Conservation (phyloP, 2,797 vertebrate genomes). For the Pseudocheirus occidentalis region DNA sequence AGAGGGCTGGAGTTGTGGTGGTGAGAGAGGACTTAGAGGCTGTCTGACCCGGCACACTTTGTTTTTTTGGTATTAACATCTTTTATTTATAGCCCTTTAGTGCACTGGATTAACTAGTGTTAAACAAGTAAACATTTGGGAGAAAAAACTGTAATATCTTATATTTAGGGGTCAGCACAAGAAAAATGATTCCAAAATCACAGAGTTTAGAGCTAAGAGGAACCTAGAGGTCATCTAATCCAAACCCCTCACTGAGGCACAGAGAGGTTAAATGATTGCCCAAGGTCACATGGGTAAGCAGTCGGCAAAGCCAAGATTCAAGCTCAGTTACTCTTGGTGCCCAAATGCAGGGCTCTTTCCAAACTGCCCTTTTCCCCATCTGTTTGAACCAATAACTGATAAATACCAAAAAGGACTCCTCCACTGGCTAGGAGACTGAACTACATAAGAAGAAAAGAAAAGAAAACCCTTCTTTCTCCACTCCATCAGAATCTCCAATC, state of each 20-base stretch:
- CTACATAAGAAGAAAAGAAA: not conserved
- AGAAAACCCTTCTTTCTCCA: not conserved
- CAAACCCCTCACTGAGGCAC: not conserved
- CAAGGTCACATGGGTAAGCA: not conserved
- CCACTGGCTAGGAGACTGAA: not conserved
- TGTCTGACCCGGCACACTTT: not conserved
- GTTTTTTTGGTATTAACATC: not conserved
- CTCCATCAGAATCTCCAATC: not conserved
- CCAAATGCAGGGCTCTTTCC: not conserved
- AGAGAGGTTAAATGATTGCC: not conserved
- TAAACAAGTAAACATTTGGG: not conserved
- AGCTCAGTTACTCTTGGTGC: not conserved
- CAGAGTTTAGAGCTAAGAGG: not conserved
- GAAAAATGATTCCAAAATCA: not conserved
- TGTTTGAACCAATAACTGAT: not conserved
- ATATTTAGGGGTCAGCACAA: not conserved
- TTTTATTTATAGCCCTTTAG: not conserved
- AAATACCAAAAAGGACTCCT: not conserved
- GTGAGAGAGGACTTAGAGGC: not conserved
- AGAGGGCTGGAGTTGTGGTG: not conserved
- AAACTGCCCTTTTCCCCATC: not conserved
- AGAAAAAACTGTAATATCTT: not conserved
- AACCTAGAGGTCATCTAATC: not conserved
- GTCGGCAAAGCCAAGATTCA: not conserved
- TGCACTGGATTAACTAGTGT: not conserved